Percentiles rank a stretch among this genome's conserved stretches.
These are phyloP conservation scores for Corvus cornix DNA, from an alignment of 2,113 vertebrate species.

Conservation along the genomic window DNA sequence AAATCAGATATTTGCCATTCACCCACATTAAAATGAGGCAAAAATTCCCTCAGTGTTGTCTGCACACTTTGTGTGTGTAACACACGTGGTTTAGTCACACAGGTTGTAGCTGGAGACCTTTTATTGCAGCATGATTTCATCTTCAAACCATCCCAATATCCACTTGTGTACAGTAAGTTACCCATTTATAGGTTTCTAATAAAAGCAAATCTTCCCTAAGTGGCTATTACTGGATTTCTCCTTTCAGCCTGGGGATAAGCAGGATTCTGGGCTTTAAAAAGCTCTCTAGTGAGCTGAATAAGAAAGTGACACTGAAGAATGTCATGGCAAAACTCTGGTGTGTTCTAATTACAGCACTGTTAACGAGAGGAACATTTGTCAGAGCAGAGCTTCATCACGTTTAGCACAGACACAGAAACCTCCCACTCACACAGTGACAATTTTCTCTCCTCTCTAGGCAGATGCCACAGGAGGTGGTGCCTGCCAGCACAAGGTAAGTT, in stretches of 20 bases:
- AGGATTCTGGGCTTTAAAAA: conserved; percentile 49
- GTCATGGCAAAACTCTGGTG: background rate
- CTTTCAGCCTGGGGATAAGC: conserved; percentile 32
- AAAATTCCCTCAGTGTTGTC: fast-evolving
- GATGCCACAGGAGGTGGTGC: background rate
- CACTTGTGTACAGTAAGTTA: conserved; percentile 33
- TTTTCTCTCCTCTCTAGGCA: background rate
- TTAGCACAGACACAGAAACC: background rate
- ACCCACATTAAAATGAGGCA: background rate
- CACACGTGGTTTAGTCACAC: background rate
- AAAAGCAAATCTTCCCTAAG: conserved; percentile 62
- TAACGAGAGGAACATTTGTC: background rate
- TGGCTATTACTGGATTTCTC: conserved; percentile 60
- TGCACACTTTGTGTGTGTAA: background rate
- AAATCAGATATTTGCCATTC: background rate
- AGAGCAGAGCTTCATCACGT: background rate
- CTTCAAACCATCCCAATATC: conserved; percentile 18
- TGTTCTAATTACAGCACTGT: background rate
- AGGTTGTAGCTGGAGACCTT: background rate
- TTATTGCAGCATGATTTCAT: conserved; percentile 48
- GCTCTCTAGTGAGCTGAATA: background rate
- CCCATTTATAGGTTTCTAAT: conserved; percentile 55
- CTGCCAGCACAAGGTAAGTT: background rate
- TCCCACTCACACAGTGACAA: fast-evolving
- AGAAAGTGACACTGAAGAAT: conserved; percentile 47